These are phyloP conservation scores for Helicoverpa assulta DNA, from an alignment of 2,888 invertebrate species.

Conservation along the genomic window DNA sequence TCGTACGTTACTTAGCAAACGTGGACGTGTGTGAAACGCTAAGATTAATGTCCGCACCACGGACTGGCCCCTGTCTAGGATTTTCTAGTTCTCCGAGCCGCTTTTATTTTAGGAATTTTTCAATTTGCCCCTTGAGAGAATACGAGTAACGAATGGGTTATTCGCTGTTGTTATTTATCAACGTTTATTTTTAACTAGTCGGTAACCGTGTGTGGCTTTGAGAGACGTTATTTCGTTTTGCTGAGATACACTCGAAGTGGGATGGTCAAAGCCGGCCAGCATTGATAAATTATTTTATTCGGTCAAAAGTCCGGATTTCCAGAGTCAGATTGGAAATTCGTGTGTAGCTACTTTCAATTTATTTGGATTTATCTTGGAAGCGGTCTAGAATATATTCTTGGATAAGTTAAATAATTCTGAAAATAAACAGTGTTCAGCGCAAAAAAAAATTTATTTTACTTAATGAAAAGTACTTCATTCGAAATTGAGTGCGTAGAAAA, in stretches of 20 bases:
- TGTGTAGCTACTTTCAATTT: slow-evolving; percentile 15
- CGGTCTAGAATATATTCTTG: slow-evolving; percentile 1
- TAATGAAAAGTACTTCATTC: not conserved
- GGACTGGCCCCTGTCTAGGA: slow-evolving; percentile 65
- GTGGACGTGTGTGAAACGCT: slow-evolving; percentile 66
- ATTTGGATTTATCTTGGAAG: slow-evolving; percentile 18
- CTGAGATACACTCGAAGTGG: slow-evolving; percentile 11
- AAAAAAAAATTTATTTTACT: not conserved
- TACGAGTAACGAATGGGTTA: slow-evolving; percentile 72
- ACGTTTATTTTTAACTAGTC: slow-evolving; percentile 42
- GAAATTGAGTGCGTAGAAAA: not conserved
- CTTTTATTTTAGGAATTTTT: slow-evolving; percentile 77
- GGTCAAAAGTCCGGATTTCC: slow-evolving; percentile 31
- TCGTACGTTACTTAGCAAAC: slow-evolving; percentile 69
- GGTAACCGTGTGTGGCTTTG: slow-evolving; percentile 26
- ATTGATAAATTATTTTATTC: slow-evolving; percentile 49
- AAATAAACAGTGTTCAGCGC: not conserved
- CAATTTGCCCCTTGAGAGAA: slow-evolving; percentile 79
- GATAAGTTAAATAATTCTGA: not conserved
- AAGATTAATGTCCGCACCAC: slow-evolving; percentile 68
- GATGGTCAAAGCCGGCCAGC: slow-evolving; percentile 24
- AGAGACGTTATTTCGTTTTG: slow-evolving; percentile 20
- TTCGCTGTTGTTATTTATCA: slow-evolving; percentile 64
- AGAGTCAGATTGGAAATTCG: slow-evolving; percentile 35
- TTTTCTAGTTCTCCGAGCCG: slow-evolving; percentile 69